A percentile compares a stretch with the other conserved stretches of the same genome.
These are phyloP conservation scores for Dascyllus trimaculatus DNA, from an alignment of 2,113 vertebrate genomes.

Conservation along the genomic window DNA sequence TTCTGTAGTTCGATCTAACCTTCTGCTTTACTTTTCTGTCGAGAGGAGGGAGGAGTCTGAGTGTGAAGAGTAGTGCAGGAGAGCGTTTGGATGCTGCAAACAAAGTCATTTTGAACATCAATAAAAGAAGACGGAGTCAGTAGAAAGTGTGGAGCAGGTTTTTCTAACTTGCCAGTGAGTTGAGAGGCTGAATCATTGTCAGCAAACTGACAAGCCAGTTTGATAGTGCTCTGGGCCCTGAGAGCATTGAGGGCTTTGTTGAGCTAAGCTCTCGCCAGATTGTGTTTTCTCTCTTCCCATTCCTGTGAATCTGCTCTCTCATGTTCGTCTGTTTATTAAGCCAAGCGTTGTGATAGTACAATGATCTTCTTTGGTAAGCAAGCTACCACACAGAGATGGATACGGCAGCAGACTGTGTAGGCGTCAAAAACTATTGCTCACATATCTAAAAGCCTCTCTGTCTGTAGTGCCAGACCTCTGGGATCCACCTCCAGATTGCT, in stretches of 20 bases:
- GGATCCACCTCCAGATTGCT: slow-evolving; percentile 65
- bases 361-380: slow-evolving; percentile 57
- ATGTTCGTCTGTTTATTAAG: slow-evolving; percentile 69
- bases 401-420: slow-evolving; percentile 70
- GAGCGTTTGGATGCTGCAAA: slow-evolving; percentile 35
- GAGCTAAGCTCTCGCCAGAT: slow-evolving; percentile 70
- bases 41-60: not conserved
- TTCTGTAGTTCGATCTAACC: not conserved
- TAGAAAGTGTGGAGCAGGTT: slow-evolving; percentile 51
- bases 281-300: slow-evolving; percentile 61
- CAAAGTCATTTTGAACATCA: slow-evolving; percentile 49
- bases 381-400: slow-evolving; percentile 52
- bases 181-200: slow-evolving; percentile 64
- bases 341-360: slow-evolving; percentile 65
- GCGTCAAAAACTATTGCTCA: slow-evolving; percentile 72
- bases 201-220: slow-evolving; percentile 46
- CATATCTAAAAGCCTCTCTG: slow-evolving; percentile 53
- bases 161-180: slow-evolving; percentile 54
- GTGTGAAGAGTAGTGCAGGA: slow-evolving; percentile 21
- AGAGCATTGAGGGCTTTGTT: slow-evolving; percentile 66
- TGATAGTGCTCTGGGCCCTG: slow-evolving; percentile 45
- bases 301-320: slow-evolving; percentile 54
- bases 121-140: slow-evolving; percentile 47
- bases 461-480: slow-evolving; percentile 63
- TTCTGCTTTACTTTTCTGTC: slow-evolving; percentile 8